These are phyloP conservation scores for Tryphoninae sp. DNA, from an alignment of 2,888 invertebrate species.

Conservation along the genomic window DNA sequence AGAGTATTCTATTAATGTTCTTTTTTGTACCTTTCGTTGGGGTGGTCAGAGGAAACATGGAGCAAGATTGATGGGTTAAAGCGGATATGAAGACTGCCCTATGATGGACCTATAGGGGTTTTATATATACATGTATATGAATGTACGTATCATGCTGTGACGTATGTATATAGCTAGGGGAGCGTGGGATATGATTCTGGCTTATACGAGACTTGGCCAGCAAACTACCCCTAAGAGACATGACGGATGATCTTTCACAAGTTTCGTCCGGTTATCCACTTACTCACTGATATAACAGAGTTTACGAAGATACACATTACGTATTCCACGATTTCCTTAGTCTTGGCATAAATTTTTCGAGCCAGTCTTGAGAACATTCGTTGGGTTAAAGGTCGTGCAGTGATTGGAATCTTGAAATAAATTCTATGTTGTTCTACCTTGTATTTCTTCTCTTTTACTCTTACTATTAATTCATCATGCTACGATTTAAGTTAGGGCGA, in stretches of 20 bases:
- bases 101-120: no score
- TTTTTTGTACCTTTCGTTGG: no score
- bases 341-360: neutral
- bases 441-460: no score
- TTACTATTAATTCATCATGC: no score
- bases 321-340: neutral
- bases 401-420: no score
- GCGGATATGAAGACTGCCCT: conserved; percentile 15
- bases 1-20: no score
- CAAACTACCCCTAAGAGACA: conserved; percentile 7
- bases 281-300: conserved; percentile 17
- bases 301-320: conserved; percentile 14
- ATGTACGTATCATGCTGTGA: conserved; percentile 7
- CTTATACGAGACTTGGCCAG: conserved; percentile 16
- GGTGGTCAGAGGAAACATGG: no score
- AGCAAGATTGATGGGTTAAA: conserved; percentile 34
- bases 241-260: conserved; percentile 35
- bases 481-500: no score
- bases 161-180: conserved; percentile 5
- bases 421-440: no score
- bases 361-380: no score
- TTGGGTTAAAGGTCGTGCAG: no score
- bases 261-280: conserved; percentile 20
- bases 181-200: neutral
- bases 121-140: neutral